Evolutionary conservation across 30 jellyfish, hydroid and myxozoan species (phyloP).

Genomic region (Aurelia sp.): DNA sequence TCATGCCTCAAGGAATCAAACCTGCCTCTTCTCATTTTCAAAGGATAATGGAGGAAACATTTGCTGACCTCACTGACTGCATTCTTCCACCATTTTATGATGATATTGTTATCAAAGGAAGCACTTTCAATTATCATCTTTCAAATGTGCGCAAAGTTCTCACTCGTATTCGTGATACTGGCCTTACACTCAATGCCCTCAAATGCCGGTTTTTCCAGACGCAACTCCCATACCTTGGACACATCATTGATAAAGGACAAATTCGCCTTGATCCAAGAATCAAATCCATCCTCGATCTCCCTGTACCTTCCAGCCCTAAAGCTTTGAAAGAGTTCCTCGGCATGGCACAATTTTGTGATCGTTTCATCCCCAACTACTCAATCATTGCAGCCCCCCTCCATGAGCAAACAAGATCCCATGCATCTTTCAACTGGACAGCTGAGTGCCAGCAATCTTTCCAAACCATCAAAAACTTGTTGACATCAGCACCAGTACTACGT

Average conservation of each 20-base stretch:
- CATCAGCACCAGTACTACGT: constrained; percentile 13
- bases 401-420: too few species aligned
- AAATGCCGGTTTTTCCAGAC: background rate
- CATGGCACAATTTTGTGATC: constrained; percentile 23
- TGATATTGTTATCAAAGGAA: too few species aligned
- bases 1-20: too few species aligned
- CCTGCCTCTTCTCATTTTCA: too few species aligned
- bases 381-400: too few species aligned
- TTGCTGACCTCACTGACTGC: too few species aligned
- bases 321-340: constrained; percentile 25
- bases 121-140: too few species aligned
- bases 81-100: too few species aligned
- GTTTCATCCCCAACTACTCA: constrained; percentile 7
- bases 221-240: background rate
- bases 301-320: constrained; percentile 8
- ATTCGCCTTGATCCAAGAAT: background rate
- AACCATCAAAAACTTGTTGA: background rate
- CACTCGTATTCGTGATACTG: background rate
- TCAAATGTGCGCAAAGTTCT: background rate
- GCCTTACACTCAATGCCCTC: constrained; percentile 15
- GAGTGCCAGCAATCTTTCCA: constrained; percentile 39
- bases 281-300: background rate
- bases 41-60: too few species aligned
- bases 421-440: constrained; percentile 7
- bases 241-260: background rate